These are phyloP conservation scores for Esperia sulphurella DNA, from an alignment of 2,888 invertebrate species.

Conservation along the genomic window DNA sequence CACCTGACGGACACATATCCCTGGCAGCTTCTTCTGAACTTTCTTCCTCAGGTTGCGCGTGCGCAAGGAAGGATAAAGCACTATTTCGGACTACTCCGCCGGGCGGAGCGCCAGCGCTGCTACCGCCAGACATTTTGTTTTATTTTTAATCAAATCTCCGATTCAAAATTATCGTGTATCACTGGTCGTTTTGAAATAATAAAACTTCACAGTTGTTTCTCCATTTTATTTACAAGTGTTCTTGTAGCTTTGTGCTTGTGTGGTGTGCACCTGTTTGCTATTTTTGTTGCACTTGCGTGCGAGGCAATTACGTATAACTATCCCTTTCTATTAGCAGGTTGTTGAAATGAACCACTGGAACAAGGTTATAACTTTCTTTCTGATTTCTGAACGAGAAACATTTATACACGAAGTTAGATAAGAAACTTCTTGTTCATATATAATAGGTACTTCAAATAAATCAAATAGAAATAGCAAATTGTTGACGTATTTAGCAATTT, in stretches of 20 bases:
- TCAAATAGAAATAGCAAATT: too few species aligned
- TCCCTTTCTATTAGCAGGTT: neutral
- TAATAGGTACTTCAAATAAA: too few species aligned
- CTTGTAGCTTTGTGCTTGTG: neutral
- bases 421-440: too few species aligned
- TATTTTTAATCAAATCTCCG: neutral
- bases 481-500: too few species aligned
- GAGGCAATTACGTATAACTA: too few species aligned
- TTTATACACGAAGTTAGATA: too few species aligned
- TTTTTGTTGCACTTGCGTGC: neutral
- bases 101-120: conserved; percentile 30
- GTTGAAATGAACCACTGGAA: too few species aligned
- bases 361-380: too few species aligned
- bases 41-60: conserved; percentile 41
- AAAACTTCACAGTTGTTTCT: neutral
- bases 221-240: conserved; percentile 5
- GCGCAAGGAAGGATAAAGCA: conserved; percentile 58
- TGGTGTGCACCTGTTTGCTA: neutral
- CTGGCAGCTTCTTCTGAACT: conserved; percentile 9
- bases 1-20: conserved; percentile 42
- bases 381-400: too few species aligned
- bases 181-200: too few species aligned
- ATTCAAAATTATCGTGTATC: too few species aligned
- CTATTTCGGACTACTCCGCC: conserved; percentile 57
- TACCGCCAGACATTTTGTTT: conserved; percentile 36